Evolutionary conservation across 2,888 invertebrate genomes (phyloP), one percentile per base, ranked within the genome.

Genomic region (Eilema griseolum): DNA sequence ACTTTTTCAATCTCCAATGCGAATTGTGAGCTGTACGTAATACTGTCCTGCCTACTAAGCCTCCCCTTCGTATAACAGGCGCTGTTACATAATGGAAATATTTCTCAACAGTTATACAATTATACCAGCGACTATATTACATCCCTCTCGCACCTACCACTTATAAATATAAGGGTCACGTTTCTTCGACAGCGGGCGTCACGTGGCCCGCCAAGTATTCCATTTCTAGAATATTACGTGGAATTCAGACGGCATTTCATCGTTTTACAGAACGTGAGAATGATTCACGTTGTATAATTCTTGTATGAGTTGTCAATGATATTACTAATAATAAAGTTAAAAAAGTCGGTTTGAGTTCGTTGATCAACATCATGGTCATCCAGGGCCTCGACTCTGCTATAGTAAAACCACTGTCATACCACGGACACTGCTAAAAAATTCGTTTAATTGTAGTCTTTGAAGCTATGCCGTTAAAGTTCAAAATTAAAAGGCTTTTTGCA

Each of bases 141-240:
- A 28, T 59, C 16, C 24, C 24, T 7, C 16, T 26, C 59, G 59
- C 24, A 24, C 57, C 23, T 59, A 26, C 26, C 61, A 28, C 28
- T 61, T 28, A 33, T 20, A 31, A 41, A 61, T 61, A 61, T 31
- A 31, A 10, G 60, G 5, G 61, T 61, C 31, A 61, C 61, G 61
- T 31, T 28, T 33, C n/a, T n/a, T 61, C 0, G n/a, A 20, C 10
- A 11, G 61, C 20, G n/a, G 61, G 31, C 61, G 28, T 61, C 61
- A 61, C 61, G 61, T 61, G 31, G 33, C 12, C 16, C 33, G 61
- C 31, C 31, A n/a, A 7, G 61, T 61, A n/a, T n/a, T 20, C 7
- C 61, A 20, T n/a, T 31, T 10, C 20, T 61, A 16, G 20, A 33
- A 61, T 26, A 10, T 26, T 61, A 61, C 28, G 16, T 31, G 20